Evolutionary conservation across 2,113 vertebrate species (phyloP).

Genomic region (Hippocampus abdominalis): DNA sequence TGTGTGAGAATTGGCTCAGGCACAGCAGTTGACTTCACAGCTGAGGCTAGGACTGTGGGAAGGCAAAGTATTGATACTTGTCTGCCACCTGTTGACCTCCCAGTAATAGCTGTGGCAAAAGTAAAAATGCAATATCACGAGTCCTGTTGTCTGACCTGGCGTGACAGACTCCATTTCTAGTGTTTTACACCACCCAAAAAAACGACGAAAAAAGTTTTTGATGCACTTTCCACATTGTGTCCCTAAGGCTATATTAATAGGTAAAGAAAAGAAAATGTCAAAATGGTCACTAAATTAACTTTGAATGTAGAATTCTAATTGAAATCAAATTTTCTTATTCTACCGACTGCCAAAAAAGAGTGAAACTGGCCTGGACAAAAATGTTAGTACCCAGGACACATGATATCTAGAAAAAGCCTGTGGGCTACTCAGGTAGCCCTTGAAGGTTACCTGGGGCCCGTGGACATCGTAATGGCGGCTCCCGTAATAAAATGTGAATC

Average conservation of each 20-base stretch:
- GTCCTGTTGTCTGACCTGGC: conserved; percentile 31
- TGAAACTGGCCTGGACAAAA: no score
- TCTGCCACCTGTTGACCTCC: conserved; percentile 10
- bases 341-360: no score
- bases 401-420: no score
- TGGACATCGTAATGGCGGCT: no score
- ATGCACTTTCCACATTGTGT: conserved; percentile 11
- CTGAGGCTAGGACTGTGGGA: conserved; percentile 29
- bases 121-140: conserved; percentile 17
- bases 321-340: background rate
- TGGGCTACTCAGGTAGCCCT: no score
- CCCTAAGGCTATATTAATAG: background rate
- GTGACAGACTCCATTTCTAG: conserved; percentile 17
- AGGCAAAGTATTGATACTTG: conserved; percentile 32
- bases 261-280: background rate
- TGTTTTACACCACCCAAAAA: conserved; percentile 11
- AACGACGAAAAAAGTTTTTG: background rate
- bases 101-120: conserved; percentile 11
- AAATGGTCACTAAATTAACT: background rate
- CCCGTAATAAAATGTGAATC: no score
- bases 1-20: background rate
- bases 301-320: background rate
- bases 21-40: conserved; percentile 33
- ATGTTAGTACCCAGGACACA: no score
- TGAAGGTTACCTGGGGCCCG: no score